A percentile compares a stretch with the other conserved stretches of the same genome.
Conservation (phyloP, 2,797 vertebrate species). For the Lophotriccus pileatus region DNA sequence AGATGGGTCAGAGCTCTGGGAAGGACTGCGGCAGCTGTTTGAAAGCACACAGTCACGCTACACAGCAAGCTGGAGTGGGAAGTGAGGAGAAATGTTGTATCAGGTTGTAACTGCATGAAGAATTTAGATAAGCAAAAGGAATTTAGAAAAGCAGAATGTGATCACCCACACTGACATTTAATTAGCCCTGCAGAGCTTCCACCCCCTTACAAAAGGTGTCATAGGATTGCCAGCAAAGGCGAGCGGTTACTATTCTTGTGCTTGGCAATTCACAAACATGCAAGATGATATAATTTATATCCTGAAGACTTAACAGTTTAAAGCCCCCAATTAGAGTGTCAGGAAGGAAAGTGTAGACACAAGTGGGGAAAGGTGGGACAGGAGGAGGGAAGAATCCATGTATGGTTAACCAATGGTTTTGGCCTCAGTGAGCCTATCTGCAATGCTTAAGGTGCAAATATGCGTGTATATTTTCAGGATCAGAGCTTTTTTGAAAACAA, state of each 20-base stretch:
- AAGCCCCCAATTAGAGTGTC: constrained; percentile 28
- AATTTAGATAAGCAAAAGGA: constrained; percentile 61
- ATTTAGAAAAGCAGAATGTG: constrained; percentile 47
- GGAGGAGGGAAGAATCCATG: background rate
- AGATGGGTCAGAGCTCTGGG: constrained; percentile 28
- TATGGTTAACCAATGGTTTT: background rate
- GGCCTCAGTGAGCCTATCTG: background rate
- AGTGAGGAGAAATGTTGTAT: constrained; percentile 55
- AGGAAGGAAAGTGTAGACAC: background rate
- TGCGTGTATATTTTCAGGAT: background rate
- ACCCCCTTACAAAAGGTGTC: constrained; percentile 24
- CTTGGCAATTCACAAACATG: constrained; percentile 41
- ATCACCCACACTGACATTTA: constrained; percentile 64
- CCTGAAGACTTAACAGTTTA: constrained; percentile 8
- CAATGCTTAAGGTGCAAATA: background rate
- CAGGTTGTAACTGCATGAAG: constrained; percentile 60
- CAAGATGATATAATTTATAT: constrained; percentile 40
- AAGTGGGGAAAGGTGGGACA: background rate
- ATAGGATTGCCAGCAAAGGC: constrained; percentile 1
- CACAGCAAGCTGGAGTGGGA: constrained; percentile 41
- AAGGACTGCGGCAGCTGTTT: constrained; percentile 23
- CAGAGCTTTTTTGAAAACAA: background rate
- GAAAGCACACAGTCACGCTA: constrained; percentile 32
- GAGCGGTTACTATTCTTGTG: background rate
- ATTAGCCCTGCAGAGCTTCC: constrained; percentile 39